Evolutionary conservation across 1,140 invertebrate genomes (phyloP), one percentile per base, ranked within the genome.

Genomic region (Drosophila bifasciata): DNA sequence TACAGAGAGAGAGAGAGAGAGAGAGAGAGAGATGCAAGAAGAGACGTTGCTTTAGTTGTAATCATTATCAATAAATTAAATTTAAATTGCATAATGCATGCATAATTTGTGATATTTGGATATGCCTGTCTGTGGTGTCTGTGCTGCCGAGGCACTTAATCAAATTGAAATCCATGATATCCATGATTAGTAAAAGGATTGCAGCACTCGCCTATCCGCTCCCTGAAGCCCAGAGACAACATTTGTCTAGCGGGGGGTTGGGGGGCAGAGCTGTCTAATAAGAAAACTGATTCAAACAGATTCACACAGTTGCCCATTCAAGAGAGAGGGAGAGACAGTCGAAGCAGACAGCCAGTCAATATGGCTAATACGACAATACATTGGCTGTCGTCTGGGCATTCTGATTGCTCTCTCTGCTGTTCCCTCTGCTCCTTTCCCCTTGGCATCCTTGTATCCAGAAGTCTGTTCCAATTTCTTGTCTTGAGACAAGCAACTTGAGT

Each of bases 21-120:
- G 28, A 32, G 7, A 7, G 25, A 25, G 23, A 25, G 5, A 7
- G 25, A 25, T n/a, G 25, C 21, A n/a, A 19, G 8, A 9, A 17
- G 17, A 25, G 21, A n/a, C n/a, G n/a, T n/a, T n/a, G 51, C 51
- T 19, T 51, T 64, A 53, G 53, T 58, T 49, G 19, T 32, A 23
- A 46, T 74, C 56, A 74, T 66, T 75, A 57, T 73, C 70, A 64
- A 64, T 73, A 55, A 74, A 74, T 74, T 52, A 74, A 23, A 4
- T 3, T 74, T 52, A 74, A 23, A 4, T 3, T 21, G 19, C 19
- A 43, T 32, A 21, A 53, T 51, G 49, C 16, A 61, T 48, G 50
- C 48, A 73, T 52, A 63, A 72, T 36, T 36, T 39, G 16, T 7
- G 46, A 9, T 8, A 13, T n/a, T n/a, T 55, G 25, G 21, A 52